These are phyloP conservation scores for Neodon shergylaensis DNA, from an alignment of 2,113 vertebrate species.

Conservation along the genomic window DNA sequence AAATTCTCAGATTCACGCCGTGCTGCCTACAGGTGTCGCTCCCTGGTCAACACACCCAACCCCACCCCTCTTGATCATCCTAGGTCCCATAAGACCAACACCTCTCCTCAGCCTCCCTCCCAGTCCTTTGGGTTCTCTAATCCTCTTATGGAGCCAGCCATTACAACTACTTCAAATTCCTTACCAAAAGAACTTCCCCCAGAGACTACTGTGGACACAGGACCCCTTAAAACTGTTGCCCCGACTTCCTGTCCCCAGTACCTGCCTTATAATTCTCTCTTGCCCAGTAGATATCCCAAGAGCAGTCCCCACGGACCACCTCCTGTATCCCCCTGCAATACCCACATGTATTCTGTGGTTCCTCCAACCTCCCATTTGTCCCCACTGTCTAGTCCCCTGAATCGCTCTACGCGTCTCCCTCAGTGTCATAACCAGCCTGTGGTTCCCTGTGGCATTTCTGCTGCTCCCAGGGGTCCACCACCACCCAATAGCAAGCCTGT, in stretches of 20 bases:
- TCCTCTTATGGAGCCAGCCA: constrained; percentile 19
- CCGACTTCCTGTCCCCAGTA: constrained; percentile 52
- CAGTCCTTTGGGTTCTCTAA: background rate
- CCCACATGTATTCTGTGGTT: constrained; percentile 62
- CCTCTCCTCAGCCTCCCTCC: background rate
- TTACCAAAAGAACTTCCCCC: constrained; percentile 43
- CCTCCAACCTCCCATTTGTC: background rate
- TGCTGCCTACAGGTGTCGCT: constrained; percentile 50
- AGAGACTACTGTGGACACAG: background rate
- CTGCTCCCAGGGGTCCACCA: constrained; percentile 46
- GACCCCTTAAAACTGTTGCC: constrained; percentile 38
- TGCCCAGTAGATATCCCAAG: constrained; percentile 39
- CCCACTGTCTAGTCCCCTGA: constrained; percentile 25
- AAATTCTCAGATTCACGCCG: constrained; percentile 24
- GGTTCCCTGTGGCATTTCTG: background rate
- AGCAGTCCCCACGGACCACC: background rate
- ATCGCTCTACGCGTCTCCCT: background rate
- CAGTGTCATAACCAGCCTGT: constrained; percentile 29
- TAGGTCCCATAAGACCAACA: background rate
- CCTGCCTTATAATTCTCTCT: constrained; percentile 47
- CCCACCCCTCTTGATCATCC: background rate
- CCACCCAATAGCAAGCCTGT: constrained; percentile 27
- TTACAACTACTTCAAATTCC: constrained; percentile 43
- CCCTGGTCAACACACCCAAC: background rate
- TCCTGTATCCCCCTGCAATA: constrained; percentile 36